Evolutionary conservation across 1,140 invertebrate genomes (phyloP).

Genomic region (Magallana gigas): DNA sequence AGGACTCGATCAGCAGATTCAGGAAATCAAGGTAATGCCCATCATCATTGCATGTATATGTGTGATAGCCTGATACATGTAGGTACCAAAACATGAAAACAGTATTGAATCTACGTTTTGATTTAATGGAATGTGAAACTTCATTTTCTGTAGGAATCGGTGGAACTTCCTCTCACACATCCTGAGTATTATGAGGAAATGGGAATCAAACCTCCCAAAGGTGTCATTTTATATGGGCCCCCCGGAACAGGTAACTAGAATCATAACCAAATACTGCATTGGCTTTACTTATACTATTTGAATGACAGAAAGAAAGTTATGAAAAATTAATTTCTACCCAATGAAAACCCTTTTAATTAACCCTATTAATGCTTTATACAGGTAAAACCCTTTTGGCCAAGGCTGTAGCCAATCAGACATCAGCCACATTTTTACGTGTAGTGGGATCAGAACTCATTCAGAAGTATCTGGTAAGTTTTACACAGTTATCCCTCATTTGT

Average conservation of each 20-base stretch:
- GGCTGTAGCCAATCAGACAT: conserved; percentile 99
- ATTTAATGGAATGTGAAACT: too few relatives aligned
- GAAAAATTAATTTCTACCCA: neutral
- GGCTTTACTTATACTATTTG: neutral
- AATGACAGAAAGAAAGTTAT: neutral
- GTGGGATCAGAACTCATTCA: conserved; percentile 99
- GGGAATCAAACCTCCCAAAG: conserved; percentile 99
- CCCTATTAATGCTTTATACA: conserved; percentile 58
- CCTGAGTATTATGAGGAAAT: conserved; percentile 99
- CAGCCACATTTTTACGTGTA: conserved; percentile 98
- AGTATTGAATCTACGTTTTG: too few relatives aligned
- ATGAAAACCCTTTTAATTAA: neutral
- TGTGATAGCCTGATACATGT: too few relatives aligned
- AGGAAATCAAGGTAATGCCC: conserved; percentile 92
- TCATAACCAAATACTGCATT: neutral
- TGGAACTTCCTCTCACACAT: conserved; percentile 98
- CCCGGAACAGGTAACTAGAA: conserved; percentile 90
- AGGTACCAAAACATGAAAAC: too few relatives aligned
- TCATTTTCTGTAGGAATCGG: conserved; percentile 87
- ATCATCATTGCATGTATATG: too few relatives aligned
- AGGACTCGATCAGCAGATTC: conserved; percentile 99
- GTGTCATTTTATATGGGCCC: conserved; percentile 98
- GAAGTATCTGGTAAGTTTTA: conserved; percentile 91
- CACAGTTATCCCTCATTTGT: neutral
- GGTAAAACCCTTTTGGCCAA: conserved; percentile 98